Percentiles rank a stretch among this genome's conserved stretches.
phyloP scores from a whole-genome alignment of 2,113 vertebrate species.

The Strigops habroptila region DNA sequence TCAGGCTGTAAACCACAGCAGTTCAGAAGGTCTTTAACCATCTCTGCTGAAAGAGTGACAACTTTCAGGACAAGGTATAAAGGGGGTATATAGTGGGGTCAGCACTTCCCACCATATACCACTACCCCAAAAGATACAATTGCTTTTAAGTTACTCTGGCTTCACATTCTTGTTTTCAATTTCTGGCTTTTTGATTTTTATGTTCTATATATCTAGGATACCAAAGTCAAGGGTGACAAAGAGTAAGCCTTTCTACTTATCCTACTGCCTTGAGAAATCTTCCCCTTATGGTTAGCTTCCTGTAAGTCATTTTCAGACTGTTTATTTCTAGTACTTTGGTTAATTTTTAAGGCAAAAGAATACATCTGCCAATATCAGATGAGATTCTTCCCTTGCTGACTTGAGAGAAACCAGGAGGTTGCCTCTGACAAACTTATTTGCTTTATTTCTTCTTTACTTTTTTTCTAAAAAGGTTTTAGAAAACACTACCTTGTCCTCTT shows the following conservation, averaged over 20 bases:
- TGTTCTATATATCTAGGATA: not conserved
- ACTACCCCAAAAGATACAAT: not conserved
- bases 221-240: not conserved
- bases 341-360: not conserved
- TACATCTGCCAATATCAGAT: not conserved
- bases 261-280: not conserved
- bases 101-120: not conserved
- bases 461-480: not conserved
- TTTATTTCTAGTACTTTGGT: constrained; percentile 1
- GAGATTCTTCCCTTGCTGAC: not conserved
- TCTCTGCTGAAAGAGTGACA: not conserved
- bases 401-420: not conserved
- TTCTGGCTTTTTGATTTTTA: not conserved
- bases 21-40: not conserved
- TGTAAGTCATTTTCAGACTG: not conserved
- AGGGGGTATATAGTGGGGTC: not conserved
- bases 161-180: not conserved
- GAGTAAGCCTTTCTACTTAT: not conserved
- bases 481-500: not conserved
- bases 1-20: not conserved
- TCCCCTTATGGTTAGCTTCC: not conserved
- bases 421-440: not conserved
- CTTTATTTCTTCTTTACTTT: not conserved
- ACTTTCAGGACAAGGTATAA: not conserved
- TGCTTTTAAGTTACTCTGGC: not conserved